Base-by-base conservation (phyloP, 2,888 invertebrate genomes). In the Chromoteleia sp. region DNA sequence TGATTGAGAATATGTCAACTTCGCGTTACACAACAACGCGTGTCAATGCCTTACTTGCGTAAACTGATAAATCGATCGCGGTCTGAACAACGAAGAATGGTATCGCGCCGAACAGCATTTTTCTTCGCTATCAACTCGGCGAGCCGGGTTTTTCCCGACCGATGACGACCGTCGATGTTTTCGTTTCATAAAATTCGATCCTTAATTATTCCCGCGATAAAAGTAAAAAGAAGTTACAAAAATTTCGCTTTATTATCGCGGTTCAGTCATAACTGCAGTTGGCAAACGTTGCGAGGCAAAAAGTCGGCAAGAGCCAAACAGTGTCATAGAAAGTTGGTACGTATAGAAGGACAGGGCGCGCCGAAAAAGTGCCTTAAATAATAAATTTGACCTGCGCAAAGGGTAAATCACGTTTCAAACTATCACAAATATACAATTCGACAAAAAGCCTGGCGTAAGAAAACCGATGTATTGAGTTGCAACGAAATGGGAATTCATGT, bases 1-100 rank as follows among this genome's bases (percentile, higher is more conserved):
- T 90, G 90, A 90, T 90, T 85, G 90, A 90, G 89, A 89, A 89
- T 90, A 88, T 88, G 90, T 90, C 90, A 90, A 89, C 89, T 89
- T 88, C 86, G 88, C 87, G 87, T 89, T 89, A 87, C 88, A 88
- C 85, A 86, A 88, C 85, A 87, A 87, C 87, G 87, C 87, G 85
- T 71, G 81, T 86, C 86, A 85, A 85, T 86, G 86, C 86, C 86
- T 87, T 84, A 81, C 68, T 67, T 68, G 65, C 70, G 83, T 78
- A 78, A 65, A 73, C 76, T 59, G 71, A 71, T 71, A 77, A 81
- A 81, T 77, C 76, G 73, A 81, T 77, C 29, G 56, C 21, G 39
- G 54, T 59, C 36, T 30, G 52, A 54, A 75, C 43, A 78, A 50
- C 67, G 30, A 19, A 48, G 56, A 56, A 81, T 45, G 59, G 48